Evolutionary conservation across 2,797 vertebrate genomes (phyloP), one percentile per base, ranked within the genome.

Genomic region (Takifugu rubripes): DNA sequence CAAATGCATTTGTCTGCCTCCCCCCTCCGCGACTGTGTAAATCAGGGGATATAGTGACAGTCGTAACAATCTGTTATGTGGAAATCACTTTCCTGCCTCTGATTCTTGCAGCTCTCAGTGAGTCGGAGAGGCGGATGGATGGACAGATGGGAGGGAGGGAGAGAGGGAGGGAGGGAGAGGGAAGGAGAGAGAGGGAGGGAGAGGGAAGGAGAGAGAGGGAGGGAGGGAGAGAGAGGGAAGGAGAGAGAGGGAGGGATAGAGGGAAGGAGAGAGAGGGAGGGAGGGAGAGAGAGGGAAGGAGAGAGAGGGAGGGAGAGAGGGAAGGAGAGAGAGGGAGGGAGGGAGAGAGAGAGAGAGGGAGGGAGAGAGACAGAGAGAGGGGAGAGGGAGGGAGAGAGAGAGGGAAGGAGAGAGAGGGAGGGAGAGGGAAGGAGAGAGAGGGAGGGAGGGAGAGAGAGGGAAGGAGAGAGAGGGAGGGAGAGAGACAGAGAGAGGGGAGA

Each of bases 21-120:
- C 74, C 68, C 70, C 72, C 67, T 70, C 72, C 57, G 75, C 11
- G 59, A 74, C 73, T 76, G 75, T 86, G 78, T 87, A 89, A 89
- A 87, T 84, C 81, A 81, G 75, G 54, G 81, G 79, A 88, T 87
- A 80, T 74, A 75, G 84, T 79, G 84, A 86, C 84, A 83, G 81
- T 65, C 45, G 56, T 86, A 84, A 87, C 79, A 72, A 81, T 81
- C 74, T 82, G 81, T 84, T 84, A 70, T 75, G 74, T 75, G 72
- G 78, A 84, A 89, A 87, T 87, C 70, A 81, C 69, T 84, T 83
- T 80, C 75, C 76, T 75, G 65, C 70, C 80, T 82, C 72, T 84
- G 69, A 64, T 76, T 81, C 71, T 73, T 1, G 14, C 71, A 15
- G 47, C 65, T 69, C 52, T 51, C 51, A 60, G 54, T 63, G 55